A percentile compares a stretch with the other conserved stretches of the same genome.
Evolutionary conservation across 2,888 invertebrate genomes (phyloP).

Genomic region (Sinhomidia bicolor): DNA sequence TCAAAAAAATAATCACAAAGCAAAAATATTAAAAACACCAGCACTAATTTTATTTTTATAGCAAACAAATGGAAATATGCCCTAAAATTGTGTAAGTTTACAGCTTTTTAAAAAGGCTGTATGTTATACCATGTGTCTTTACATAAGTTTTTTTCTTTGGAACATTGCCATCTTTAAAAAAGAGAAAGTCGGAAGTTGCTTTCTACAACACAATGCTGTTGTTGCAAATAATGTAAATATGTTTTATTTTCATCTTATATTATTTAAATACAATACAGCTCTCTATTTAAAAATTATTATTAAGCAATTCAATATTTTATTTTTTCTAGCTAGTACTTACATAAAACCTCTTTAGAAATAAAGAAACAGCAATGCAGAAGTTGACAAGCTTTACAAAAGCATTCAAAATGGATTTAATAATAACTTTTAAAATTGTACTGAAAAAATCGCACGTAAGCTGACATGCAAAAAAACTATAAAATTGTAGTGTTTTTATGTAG

Average conservation of each 20-base stretch:
- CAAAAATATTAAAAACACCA: no score
- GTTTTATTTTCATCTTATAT: no score
- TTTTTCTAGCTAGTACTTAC: no score
- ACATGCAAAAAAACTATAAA: constrained; percentile 42
- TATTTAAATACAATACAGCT: no score
- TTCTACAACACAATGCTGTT: not conserved
- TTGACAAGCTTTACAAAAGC: not conserved
- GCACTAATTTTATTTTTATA: no score
- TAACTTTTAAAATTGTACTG: not conserved
- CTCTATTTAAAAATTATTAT: no score
- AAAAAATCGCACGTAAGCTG: constrained; percentile 29
- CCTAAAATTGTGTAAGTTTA: no score
- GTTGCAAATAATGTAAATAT: not conserved
- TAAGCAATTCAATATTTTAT: no score
- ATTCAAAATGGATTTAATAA: constrained; percentile 27
- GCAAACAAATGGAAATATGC: no score
- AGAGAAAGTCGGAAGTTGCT: constrained; percentile 51
- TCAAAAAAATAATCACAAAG: no score
- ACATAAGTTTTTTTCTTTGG: not conserved
- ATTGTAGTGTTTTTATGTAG: not conserved
- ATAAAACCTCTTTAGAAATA: constrained; percentile 39
- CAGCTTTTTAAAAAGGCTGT: no score
- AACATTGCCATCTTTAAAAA: constrained; percentile 51
- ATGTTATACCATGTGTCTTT: not conserved
- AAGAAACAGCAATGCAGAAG: not conserved